These are phyloP conservation scores for Uloborus plumipes DNA, from an alignment of 2,888 invertebrate genomes.

Conservation along the genomic window DNA sequence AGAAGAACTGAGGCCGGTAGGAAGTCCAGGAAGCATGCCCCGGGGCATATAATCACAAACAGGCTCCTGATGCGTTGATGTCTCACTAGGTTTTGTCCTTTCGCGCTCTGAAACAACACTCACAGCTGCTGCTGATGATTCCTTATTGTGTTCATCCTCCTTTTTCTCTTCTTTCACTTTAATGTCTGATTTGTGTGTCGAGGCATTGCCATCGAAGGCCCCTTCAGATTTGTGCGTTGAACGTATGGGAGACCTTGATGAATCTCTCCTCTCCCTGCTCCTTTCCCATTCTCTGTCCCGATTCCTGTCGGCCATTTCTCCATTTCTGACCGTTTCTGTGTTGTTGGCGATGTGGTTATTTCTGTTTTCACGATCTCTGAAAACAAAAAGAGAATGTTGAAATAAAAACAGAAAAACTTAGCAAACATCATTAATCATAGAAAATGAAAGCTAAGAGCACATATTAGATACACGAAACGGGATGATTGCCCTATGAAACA, in stretches of 20 bases:
- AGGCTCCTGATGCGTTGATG: slow-evolving; percentile 8
- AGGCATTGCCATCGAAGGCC: slow-evolving; percentile 19
- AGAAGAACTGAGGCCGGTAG: slow-evolving; percentile 33
- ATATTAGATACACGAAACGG: neutral
- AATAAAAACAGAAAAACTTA: neutral
- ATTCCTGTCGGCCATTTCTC: slow-evolving; percentile 25
- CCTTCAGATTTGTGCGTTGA: slow-evolving; percentile 35
- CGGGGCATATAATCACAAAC: slow-evolving; percentile 32
- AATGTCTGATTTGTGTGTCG: slow-evolving; percentile 6
- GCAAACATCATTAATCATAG: too few relatives aligned
- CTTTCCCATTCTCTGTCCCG: slow-evolving; percentile 52
- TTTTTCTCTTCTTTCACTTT: slow-evolving; percentile 33
- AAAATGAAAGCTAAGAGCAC: neutral
- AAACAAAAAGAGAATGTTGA: slow-evolving; percentile 14
- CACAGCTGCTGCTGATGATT: slow-evolving; percentile 10
- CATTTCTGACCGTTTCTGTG: slow-evolving; percentile 46
- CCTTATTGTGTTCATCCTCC: slow-evolving; percentile 62
- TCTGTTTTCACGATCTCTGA: slow-evolving; percentile 57
- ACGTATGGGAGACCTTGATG: slow-evolving; percentile 61
- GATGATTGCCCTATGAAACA: neutral
- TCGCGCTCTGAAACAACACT: slow-evolving; percentile 6
- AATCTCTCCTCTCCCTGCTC: slow-evolving; percentile 36
- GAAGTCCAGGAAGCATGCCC: slow-evolving; percentile 18
- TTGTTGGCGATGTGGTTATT: slow-evolving; percentile 18
- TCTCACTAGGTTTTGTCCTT: slow-evolving; percentile 36